phyloP scores from a whole-genome alignment of 2,797 vertebrate genomes.

The Trachurus trachurus region DNA sequence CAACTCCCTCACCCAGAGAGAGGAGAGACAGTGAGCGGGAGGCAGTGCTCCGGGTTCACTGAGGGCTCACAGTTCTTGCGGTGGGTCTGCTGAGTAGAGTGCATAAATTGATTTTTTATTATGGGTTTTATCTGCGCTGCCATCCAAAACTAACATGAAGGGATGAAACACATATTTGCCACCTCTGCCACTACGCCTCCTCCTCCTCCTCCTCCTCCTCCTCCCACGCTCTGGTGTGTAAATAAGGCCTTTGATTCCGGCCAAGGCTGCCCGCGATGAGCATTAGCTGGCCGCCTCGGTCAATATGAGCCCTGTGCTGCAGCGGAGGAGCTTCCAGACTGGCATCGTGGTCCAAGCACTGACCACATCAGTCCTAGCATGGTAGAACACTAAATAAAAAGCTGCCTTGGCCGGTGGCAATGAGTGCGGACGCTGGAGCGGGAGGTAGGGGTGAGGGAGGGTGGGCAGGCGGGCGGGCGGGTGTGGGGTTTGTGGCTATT shows the following conservation, averaged over 20 bases:
- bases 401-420: conserved; percentile 58
- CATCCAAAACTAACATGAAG: conserved; percentile 83
- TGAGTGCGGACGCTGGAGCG: conserved; percentile 50
- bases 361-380: conserved; percentile 80
- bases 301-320: conserved; percentile 84
- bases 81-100: conserved; percentile 85
- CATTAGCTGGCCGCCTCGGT: conserved; percentile 78
- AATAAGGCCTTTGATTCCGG: conserved; percentile 83
- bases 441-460: conserved; percentile 18
- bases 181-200: conserved; percentile 38
- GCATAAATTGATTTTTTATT: conserved; percentile 87
- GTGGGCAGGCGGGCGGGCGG: background rate
- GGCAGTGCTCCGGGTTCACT: conserved; percentile 70
- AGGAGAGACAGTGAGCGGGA: conserved; percentile 37
- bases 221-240: conserved; percentile 51
- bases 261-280: conserved; percentile 68
- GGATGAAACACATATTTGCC: conserved; percentile 81
- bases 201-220: conserved; percentile 29
- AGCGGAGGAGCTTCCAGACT: conserved; percentile 70
- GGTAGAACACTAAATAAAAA: conserved; percentile 75
- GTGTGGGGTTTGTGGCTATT: conserved; percentile 72
- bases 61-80: conserved; percentile 79
- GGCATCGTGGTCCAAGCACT: conserved; percentile 54
- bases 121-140: conserved; percentile 78
- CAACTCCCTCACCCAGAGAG: conserved; percentile 52